Conservation (phyloP, 2,888 invertebrate species). For the Drosophila tanythrix region DNA sequence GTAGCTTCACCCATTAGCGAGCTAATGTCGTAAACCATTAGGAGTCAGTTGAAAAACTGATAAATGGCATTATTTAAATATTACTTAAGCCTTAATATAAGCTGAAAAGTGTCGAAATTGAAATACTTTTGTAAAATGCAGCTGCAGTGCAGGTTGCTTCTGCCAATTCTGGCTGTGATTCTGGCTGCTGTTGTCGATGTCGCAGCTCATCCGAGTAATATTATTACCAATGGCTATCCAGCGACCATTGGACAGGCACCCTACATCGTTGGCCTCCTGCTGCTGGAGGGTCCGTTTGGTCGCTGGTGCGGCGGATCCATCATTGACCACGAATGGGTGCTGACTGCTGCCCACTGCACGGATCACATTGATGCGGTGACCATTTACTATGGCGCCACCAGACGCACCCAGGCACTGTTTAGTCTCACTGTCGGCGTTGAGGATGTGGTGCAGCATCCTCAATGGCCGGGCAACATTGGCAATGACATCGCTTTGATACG, state of each 20-base stretch:
- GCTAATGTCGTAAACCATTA: constrained; percentile 37
- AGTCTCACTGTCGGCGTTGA: constrained; percentile 45
- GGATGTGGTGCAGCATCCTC: constrained; percentile 78
- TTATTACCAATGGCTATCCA: constrained; percentile 66
- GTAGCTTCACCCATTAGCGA: background rate
- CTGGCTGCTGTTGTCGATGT: constrained; percentile 15
- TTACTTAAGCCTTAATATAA: background rate
- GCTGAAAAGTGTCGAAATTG: background rate
- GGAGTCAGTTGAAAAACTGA: background rate
- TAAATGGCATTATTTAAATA: background rate
- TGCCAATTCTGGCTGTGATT: constrained; percentile 30
- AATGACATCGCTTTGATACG: constrained; percentile 68
- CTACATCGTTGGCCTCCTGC: constrained; percentile 62
- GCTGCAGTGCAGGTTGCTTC: constrained; percentile 32
- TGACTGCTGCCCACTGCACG: constrained; percentile 63
- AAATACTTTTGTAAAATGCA: constrained; percentile 12
- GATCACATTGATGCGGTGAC: constrained; percentile 49
- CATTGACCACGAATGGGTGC: constrained; percentile 42
- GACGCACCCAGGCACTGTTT: constrained; percentile 54
- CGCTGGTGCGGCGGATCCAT: constrained; percentile 63
- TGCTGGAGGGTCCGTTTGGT: constrained; percentile 18
- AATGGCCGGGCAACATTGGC: constrained; percentile 53
- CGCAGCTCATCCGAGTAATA: constrained; percentile 43
- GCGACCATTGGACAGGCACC: constrained; percentile 61
- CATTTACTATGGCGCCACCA: constrained; percentile 70